Evolutionary conservation across 2,888 invertebrate species (phyloP), one percentile per base, ranked within the genome.

Genomic region (Mesoligia furuncula): DNA sequence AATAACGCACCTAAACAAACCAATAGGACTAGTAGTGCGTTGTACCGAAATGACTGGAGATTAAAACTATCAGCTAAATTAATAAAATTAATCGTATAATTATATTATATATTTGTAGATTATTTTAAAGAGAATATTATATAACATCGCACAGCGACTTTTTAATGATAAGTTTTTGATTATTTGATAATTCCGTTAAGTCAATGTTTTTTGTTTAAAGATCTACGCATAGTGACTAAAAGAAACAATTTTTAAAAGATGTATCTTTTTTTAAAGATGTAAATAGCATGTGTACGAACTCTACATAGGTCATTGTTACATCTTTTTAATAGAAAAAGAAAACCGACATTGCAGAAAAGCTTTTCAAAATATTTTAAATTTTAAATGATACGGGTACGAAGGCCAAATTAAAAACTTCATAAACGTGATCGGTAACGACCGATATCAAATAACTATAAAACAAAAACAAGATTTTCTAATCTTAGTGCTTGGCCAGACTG

Each of bases 21-120:
- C 85, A 84, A 87, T 83, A 73, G 70, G 90, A 90, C 90, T 90
- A 90, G 90, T 75, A 87, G 85, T 79, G 90, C 90, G 90, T 90
- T 90, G 91, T 91, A 87, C 82, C 57, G 80, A 86, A 73, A 81
- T 80, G 79, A 86, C 83, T 83, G 72, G 31, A 76, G 13, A 80
- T 87, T 75, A 86, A 65, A 75, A 75, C 80, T 87, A 88, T 57
- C 1, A 77, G 36, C 71, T 87, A 84, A 75, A 78, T 78, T 87
- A 87, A 75, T 84, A 80, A 81, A 79, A 83, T 75, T 83, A 86
- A 69, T 75, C 66, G 31, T 79, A 71, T 68, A 57, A 61, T 57
- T 45, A 67, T 64, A 83, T 68, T 64, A 83, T 68, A 66, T 71
- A 64, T 57, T 65, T 77, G 27, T 81, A 59, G 77, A 86, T 88